phyloP scores from a whole-genome alignment of 2,797 vertebrate species.

The Otus scops region DNA sequence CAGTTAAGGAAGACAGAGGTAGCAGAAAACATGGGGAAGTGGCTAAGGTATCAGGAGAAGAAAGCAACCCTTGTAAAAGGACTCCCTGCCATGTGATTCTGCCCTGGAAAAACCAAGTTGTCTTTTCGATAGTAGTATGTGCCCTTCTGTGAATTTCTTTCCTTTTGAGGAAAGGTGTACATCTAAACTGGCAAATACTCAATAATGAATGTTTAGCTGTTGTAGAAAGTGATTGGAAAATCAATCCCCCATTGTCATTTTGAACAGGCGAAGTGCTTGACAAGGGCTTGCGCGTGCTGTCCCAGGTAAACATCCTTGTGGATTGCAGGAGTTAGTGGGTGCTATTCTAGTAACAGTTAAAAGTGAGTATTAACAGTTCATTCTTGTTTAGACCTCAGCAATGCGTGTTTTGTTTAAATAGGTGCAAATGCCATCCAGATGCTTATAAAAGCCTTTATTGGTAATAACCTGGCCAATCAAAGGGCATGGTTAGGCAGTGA shows the following conservation, averaged over 20 bases:
- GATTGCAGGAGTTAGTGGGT: conserved; percentile 76
- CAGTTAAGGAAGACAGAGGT: background rate
- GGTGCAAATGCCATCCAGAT: conserved; percentile 88
- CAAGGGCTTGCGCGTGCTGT: conserved; percentile 21
- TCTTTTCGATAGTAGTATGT: background rate
- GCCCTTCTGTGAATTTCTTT: background rate
- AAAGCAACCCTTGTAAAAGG: background rate
- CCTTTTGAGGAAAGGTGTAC: background rate
- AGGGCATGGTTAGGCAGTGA: conserved; percentile 74
- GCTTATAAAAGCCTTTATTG: conserved; percentile 80
- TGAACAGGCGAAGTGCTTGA: background rate
- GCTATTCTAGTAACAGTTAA: conserved; percentile 81
- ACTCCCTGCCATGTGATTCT: background rate
- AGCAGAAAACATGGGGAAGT: background rate
- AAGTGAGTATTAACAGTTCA: conserved; percentile 82
- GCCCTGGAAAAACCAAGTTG: background rate
- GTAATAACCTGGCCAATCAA: conserved; percentile 79
- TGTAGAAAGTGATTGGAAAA: background rate
- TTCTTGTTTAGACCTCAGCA: conserved; percentile 80
- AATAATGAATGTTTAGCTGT: background rate
- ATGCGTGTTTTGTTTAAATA: conserved; percentile 83
- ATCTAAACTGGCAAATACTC: background rate
- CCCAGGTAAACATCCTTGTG: conserved; percentile 56
- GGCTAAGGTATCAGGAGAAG: background rate
- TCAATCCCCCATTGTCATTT: background rate